phyloP scores from a whole-genome alignment of 2,888 invertebrate species.

The Fabriciana adippe region DNA sequence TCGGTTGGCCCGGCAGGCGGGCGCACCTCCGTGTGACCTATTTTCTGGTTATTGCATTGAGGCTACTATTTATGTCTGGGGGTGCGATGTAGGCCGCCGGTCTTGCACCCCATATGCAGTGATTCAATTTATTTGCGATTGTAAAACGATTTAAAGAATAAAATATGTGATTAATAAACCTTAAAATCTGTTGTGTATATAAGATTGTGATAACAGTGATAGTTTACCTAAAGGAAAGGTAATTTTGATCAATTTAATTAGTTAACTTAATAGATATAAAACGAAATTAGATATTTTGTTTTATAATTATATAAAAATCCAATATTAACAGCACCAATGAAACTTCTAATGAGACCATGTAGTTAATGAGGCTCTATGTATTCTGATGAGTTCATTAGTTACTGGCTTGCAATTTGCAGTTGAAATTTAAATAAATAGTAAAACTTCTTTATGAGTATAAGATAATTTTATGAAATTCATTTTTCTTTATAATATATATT shows the following conservation, averaged over 20 bases:
- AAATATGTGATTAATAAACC: neutral
- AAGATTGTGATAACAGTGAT: slow-evolving; percentile 9
- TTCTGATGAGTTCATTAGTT: slow-evolving; percentile 16
- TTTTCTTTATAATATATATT: too few species aligned
- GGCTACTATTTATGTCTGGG: slow-evolving; percentile 76
- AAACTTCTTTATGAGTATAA: neutral
- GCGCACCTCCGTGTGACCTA: slow-evolving; percentile 81
- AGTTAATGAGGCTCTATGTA: slow-evolving; percentile 16
- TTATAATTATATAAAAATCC: neutral
- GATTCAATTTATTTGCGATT: slow-evolving; percentile 46
- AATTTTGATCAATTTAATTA: slow-evolving; percentile 1
- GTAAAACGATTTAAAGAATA: slow-evolving; percentile 8
- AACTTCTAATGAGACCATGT: slow-evolving; percentile 3
- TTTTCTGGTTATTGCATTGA: slow-evolving; percentile 80
- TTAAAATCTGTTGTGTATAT: slow-evolving; percentile 4
- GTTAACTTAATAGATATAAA: neutral
- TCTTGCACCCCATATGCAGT: slow-evolving; percentile 61
- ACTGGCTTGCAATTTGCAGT: neutral
- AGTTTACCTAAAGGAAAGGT: neutral
- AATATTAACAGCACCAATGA: slow-evolving; percentile 1
- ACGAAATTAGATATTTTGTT: neutral
- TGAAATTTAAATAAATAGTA: neutral
- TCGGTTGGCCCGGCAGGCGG: slow-evolving; percentile 61
- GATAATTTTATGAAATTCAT: neutral
- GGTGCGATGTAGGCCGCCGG: slow-evolving; percentile 71